Base-by-base conservation (phyloP, 2,888 invertebrate species). In the Drosophila prolongata region DNA sequence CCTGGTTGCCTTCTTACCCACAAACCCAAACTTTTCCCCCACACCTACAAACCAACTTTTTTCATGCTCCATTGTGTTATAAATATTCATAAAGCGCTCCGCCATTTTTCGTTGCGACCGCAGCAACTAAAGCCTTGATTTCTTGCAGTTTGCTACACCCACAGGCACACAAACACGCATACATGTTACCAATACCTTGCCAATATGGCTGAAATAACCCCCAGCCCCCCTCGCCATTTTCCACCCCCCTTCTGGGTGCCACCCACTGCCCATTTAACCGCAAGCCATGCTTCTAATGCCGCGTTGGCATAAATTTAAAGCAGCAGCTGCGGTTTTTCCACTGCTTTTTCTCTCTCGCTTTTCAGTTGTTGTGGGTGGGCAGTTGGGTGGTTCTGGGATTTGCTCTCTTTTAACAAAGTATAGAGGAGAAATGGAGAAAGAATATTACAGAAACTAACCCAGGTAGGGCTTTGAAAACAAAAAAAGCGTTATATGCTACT, bases 51-150 rank as follows among this genome's bases (percentile, higher is more conserved):
- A 40, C 50, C 10, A 87, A 87, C 75, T 84, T 84, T 84, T 87
- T 87, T 79, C 73, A 87, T 87, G 78, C 83, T 82, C 71, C 88
- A 88, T 88, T 84, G 78, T 80, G 86, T 86, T 88, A 88, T 84
- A 84, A 84, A 84, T 88, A 88, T 84, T 84, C 88, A 88, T 88
- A 88, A 88, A 88, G 56, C 66, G 71, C 71, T 65, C 64, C 65
- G 74, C 66, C 74, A 73, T 74, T 72, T 66, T 80, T 71, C 77
- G 75, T 75, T 55, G 71, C 55, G 60, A 69, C 66, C 68, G 75
- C 76, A 73, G 58, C 75, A 76, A 73, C 80, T 82, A 79, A 76
- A 81, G 82, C 82, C 86, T 69, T 82, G 88, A 87, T 83, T 87
- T 87, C 86, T 87, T 87, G 78, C 71, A 73, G 73, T 87, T 75